Base-by-base conservation (phyloP, 2,113 vertebrate species). In the Megaceryle torquata region DNA sequence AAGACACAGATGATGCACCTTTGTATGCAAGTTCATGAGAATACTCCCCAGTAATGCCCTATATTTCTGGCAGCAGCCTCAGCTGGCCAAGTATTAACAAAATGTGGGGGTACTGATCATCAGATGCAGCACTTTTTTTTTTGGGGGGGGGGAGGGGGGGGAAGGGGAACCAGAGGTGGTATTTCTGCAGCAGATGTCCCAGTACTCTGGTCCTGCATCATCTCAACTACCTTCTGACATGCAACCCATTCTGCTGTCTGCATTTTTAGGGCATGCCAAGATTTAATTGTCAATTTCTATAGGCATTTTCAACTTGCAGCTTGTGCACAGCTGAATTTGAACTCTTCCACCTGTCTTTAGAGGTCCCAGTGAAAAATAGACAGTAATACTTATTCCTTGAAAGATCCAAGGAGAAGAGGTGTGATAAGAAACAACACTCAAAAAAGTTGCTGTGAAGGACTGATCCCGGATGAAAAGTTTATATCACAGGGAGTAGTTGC, bases 151-250 rank as follows among this genome's bases (percentile, higher is more conserved):
- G 25, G 25, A 13, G 51, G 22, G 24, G 13, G 35, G 33, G 39
- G 28, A 37, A 41, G 18, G 37, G 80, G 39, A 63, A 43, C 9
- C 28, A n/a, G 48, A 31, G 63, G 6, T 11, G 46, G n/a, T 33
- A 39, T 60, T 28, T 82, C 53, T 39, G 44, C 17, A 48, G 79
- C 22, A 48, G 10, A 5, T 59, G 11, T 39, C 39, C 54, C 39
- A 15, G 11, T 9, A 7, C 22, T 37, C 37, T 16, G 39, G 5
- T 11, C 53, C n/a, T 64, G 41, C 48, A 15, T 10, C 37, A 16
- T 4, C 57, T 65, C 71, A 70, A 0, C n/a, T 18, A 21, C 35
- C 41, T 53, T 21, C 68, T 67, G 64, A 29, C 0, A 0, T 4
- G 24, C 51, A 70, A 39, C 24, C 4, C 16, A 6, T 46, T 26